phyloP scores from a whole-genome alignment of 2,113 vertebrate species.

The Megaceryle maxima region DNA sequence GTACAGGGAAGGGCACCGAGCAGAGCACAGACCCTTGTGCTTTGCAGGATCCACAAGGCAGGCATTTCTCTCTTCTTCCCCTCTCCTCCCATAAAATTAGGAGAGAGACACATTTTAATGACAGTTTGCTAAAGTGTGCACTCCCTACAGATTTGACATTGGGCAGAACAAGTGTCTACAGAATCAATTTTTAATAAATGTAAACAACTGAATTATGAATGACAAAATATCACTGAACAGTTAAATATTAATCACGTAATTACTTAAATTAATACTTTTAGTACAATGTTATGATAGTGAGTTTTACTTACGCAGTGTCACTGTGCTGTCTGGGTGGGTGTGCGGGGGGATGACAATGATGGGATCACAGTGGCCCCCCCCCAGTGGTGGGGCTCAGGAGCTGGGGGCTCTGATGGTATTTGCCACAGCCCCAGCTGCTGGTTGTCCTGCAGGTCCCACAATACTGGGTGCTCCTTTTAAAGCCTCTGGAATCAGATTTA shows the following conservation, averaged over 20 bases:
- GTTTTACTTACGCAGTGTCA: fast-evolving
- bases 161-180: conserved; percentile 63
- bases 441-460: not conserved
- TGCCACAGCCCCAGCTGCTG: not conserved
- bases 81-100: not conserved
- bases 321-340: fast-evolving
- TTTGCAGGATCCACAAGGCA: not conserved
- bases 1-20: fast-evolving
- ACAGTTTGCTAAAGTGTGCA: not conserved
- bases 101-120: not conserved
- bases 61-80: not conserved
- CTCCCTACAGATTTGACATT: conserved; percentile 56
- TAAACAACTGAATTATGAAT: conserved; percentile 74
- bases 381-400: fast-evolving
- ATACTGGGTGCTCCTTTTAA: not conserved
- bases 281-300: conserved; percentile 1
- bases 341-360: fast-evolving
- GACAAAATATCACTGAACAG: conserved; percentile 52
- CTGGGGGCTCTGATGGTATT: not conserved
- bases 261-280: conserved; percentile 67
- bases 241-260: conserved; percentile 68
- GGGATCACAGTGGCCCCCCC: not conserved
- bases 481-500: not conserved
- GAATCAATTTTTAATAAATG: conserved; percentile 68
- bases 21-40: fast-evolving